Conservation (phyloP, 2,113 vertebrate genomes). For the Forbesichthys papilliferus region DNA sequence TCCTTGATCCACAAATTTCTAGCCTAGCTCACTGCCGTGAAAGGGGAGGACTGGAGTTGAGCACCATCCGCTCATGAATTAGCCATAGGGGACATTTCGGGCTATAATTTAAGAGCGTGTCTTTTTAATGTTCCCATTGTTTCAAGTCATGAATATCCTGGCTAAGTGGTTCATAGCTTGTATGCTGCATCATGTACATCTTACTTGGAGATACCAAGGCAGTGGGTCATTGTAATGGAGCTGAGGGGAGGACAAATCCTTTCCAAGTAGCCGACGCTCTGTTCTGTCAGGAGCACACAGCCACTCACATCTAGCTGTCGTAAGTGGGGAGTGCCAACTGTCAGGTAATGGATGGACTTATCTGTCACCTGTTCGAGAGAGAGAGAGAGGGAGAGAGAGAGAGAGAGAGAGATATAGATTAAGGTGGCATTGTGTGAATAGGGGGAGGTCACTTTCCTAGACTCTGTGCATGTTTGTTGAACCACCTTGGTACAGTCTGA, state of each 20-base stretch:
- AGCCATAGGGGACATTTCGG: no score
- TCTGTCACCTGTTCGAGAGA: conserved; percentile 78
- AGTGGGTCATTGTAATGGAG: conserved; percentile 78
- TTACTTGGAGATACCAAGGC: conserved; percentile 80
- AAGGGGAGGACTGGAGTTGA: no score
- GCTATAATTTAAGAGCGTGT: no score
- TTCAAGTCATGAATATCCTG: not conserved
- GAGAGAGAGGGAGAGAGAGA: conserved; percentile 13
- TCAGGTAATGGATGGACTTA: conserved; percentile 72
- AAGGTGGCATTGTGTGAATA: not conserved
- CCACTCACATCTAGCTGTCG: conserved; percentile 80
- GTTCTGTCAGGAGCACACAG: conserved; percentile 71
- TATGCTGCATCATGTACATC: not conserved
- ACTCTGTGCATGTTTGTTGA: not conserved
- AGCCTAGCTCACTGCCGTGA: no score
- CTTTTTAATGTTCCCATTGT: not conserved
- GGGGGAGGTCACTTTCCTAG: not conserved
- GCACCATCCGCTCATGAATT: no score
- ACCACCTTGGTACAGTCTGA: conserved; percentile 79
- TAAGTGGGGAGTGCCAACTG: conserved; percentile 74
- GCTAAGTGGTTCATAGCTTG: not conserved
- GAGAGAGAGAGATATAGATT: conserved; percentile 2
- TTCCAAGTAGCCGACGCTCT: conserved; percentile 58
- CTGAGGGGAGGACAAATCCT: conserved; percentile 75
- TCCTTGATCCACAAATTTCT: no score